These are phyloP conservation scores for Mythimna impura DNA, from an alignment of 2,888 invertebrate genomes.

Conservation along the genomic window DNA sequence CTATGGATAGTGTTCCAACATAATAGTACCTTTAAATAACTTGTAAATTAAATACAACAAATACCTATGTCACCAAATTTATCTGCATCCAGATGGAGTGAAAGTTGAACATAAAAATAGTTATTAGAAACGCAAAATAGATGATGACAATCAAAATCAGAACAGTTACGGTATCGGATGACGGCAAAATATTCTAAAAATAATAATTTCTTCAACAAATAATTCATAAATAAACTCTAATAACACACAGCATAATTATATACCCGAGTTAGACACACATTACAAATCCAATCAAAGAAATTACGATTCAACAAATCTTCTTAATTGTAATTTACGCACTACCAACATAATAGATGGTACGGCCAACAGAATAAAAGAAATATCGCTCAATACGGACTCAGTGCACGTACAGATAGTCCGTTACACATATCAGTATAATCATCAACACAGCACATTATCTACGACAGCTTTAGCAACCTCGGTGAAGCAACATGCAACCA, in stretches of 20 bases:
- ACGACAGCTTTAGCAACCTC: conserved; percentile 87
- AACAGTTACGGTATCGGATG: not conserved
- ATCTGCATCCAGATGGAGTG: no score
- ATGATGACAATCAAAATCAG: not conserved
- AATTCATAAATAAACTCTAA: conserved; percentile 13
- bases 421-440: conserved; percentile 84
- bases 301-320: conserved; percentile 39
- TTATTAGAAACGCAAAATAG: not conserved
- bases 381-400: conserved; percentile 63
- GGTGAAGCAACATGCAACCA: conserved; percentile 81
- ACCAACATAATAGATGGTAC: conserved; percentile 62
- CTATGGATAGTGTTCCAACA: no score
- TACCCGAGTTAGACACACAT: conserved; percentile 30
- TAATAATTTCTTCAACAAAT: conserved; percentile 6
- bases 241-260: conserved; percentile 30
- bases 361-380: conserved; percentile 56
- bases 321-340: conserved; percentile 54
- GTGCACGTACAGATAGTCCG: conserved; percentile 82
- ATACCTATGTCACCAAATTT: no score
- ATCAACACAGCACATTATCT: conserved; percentile 78
- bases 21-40: no score
- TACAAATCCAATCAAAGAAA: conserved; percentile 34
- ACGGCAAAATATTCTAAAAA: not conserved
- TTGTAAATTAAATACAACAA: no score
- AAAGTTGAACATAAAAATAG: not conserved